A percentile compares a stretch with the other conserved stretches of the same genome.
Conservation (phyloP, 2,888 invertebrate species). For the Dermolepida albohirtum region DNA sequence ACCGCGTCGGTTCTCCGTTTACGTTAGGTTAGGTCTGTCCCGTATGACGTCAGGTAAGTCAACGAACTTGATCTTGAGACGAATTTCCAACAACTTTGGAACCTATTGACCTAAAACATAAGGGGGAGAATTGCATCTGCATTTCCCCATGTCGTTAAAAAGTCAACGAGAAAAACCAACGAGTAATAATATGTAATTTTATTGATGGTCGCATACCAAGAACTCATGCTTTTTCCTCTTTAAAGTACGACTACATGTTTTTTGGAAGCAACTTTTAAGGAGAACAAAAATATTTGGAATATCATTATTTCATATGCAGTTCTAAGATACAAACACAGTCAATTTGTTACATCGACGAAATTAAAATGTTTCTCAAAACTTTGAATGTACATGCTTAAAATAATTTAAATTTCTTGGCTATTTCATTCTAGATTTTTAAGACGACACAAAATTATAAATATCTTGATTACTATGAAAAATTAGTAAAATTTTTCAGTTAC, state of each 20-base stretch:
- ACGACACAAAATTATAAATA: too few species aligned
- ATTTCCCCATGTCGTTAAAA: constrained; percentile 4
- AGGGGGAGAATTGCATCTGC: constrained; percentile 30
- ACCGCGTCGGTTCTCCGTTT: constrained; percentile 48
- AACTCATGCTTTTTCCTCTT: constrained; percentile 11
- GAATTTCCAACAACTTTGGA: constrained; percentile 54
- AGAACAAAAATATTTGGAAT: neutral
- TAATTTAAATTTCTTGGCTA: too few species aligned
- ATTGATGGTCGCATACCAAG: constrained; percentile 15
- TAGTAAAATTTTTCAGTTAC: too few species aligned
- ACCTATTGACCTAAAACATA: constrained; percentile 42
- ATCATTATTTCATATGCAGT: neutral
- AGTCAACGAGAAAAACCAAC: constrained; percentile 11
- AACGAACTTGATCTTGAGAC: constrained; percentile 54
- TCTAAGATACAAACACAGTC: too few species aligned
- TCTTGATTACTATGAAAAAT: too few species aligned
- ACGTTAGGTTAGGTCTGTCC: constrained; percentile 58
- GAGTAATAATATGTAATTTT: constrained; percentile 29
- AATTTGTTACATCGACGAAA: too few species aligned
- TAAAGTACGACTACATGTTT: neutral
- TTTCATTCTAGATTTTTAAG: too few species aligned
- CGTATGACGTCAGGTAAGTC: constrained; percentile 36
- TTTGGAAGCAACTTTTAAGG: constrained; percentile 4
- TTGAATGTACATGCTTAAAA: too few species aligned
- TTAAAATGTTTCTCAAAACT: too few species aligned